Base-by-base conservation (phyloP, 2,888 invertebrate genomes). In the Cetonia aurata region DNA sequence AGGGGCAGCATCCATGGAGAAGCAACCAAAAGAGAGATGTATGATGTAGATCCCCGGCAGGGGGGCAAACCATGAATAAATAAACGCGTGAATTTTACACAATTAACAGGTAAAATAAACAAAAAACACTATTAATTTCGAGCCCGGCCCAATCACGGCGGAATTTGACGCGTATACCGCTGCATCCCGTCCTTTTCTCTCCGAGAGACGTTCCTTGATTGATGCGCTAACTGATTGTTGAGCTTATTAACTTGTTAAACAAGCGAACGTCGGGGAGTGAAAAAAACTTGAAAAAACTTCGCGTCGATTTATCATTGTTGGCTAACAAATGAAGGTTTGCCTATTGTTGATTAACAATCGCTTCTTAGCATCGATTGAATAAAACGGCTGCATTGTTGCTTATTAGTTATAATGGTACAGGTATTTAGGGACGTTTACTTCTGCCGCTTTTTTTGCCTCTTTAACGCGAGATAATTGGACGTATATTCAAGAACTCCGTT, bases 51-150 rank as follows among this genome's bases (percentile, higher is more conserved):
- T 77, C 76, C 82, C 73, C 84, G 69, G 74, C 83, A 79, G 83
- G 85, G 80, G 82, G 81, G 75, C 82, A 81, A 82, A 77, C 83
- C 83, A 85, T 85, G 85, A 84, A 85, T 85, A 85, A 84, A 85
- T 85, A 85, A 84, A 82, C 81, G 84, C 84, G 85, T 85, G 85
- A 85, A 84, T 84, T 85, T 85, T 84, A 85, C 84, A 85, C 85
- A 84, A 85, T 85, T 85, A 85, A 85, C 84, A 83, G 82, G 82
- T 82, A 83, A 84, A 84, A 83, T 83, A 84, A 84, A 84, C 83
- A 83, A 72, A 83, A 80, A 82, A 82, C 79, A 79, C 83, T 81
- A 83, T 84, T 83, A 84, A 83, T 84, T 84, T 71, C 80, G 77
- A 77, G 79, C 80, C 82, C 82, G 82, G 83, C 83, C 83, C 83